A percentile compares a stretch with the other conserved stretches of the same genome.
phyloP scores from a whole-genome alignment of 1,140 invertebrate species.

The Argopecten irradians region DNA sequence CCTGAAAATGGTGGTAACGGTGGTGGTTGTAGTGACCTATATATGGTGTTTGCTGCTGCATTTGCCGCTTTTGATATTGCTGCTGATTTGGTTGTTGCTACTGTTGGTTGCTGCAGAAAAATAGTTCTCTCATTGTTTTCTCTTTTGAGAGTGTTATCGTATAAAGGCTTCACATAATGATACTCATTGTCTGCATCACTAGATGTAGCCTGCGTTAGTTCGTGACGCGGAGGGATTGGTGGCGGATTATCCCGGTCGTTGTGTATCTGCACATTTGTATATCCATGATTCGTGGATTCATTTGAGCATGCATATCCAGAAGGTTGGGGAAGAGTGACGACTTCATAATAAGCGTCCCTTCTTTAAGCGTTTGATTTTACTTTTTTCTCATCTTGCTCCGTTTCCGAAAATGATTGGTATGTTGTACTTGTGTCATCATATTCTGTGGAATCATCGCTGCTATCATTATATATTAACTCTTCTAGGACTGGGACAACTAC shows the following conservation, averaged over 20 bases:
- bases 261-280: too few species aligned
- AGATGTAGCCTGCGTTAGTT: neutral
- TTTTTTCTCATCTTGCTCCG: neutral
- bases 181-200: neutral
- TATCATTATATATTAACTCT: neutral
- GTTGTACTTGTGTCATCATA: neutral
- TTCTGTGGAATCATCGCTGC: neutral
- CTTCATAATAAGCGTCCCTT: neutral
- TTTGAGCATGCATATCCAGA: too few species aligned
- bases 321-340: neutral
- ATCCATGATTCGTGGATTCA: too few species aligned
- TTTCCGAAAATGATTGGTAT: neutral
- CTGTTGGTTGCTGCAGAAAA: too few species aligned
- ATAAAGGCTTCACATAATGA: neutral
- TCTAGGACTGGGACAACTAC: neutral
- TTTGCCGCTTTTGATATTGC: neutral
- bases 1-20: neutral
- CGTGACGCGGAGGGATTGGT: neutral
- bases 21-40: too few species aligned
- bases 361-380: too few species aligned
- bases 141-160: neutral
- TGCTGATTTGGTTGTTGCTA: neutral
- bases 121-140: too few species aligned
- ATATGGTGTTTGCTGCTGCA: too few species aligned
- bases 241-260: too few species aligned